These are phyloP conservation scores for Luehdorfia chinensis DNA, from an alignment of 1,140 invertebrate genomes.

Conservation along the genomic window DNA sequence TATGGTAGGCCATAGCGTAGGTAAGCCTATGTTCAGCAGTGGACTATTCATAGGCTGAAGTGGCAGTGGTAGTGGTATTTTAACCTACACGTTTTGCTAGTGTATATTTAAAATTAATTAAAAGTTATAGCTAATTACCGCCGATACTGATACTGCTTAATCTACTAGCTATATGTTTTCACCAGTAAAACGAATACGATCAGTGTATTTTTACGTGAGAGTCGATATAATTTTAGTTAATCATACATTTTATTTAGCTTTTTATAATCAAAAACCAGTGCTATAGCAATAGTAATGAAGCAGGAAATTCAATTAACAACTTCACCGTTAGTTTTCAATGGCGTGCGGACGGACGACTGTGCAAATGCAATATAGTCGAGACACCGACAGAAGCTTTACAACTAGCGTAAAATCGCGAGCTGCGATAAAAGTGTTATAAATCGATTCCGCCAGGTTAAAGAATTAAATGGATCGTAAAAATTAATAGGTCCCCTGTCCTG, in stretches of 20 bases:
- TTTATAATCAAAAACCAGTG: constrained; percentile 29
- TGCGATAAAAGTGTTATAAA: constrained; percentile 69
- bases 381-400: constrained; percentile 60
- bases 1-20: no score
- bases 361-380: constrained; percentile 29
- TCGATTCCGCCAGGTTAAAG: constrained; percentile 71
- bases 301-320: constrained; percentile 49
- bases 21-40: no score
- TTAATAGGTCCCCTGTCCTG: constrained; percentile 64
- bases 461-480: constrained; percentile 73
- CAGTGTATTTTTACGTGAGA: no score
- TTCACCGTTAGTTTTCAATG: constrained; percentile 43
- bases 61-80: no score
- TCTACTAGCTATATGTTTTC: no score
- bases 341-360: constrained; percentile 31
- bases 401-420: constrained; percentile 49
- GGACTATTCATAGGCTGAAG: no score
- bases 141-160: background rate
- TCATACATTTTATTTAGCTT: constrained; percentile 5
- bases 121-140: no score
- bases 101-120: no score
- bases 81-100: no score
- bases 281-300: constrained; percentile 35
- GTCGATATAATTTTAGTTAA: no score
- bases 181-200: no score